Evolutionary conservation across 1,140 invertebrate species (phyloP).

Genomic region (Temnothorax nylanderi): DNA sequence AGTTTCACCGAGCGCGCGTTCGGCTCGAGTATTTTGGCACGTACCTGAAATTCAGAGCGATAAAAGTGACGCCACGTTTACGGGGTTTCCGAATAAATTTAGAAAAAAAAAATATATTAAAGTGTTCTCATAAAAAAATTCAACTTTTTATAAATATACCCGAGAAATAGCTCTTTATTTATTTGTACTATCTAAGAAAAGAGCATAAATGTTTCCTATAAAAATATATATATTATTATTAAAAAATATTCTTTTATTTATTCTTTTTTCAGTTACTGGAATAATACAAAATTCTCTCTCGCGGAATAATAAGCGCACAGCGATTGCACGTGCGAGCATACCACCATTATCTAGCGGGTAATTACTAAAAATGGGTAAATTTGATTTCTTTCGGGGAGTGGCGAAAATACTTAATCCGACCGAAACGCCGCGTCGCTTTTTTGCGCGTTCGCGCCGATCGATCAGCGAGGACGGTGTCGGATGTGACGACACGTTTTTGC

Average conservation of each 20-base stretch:
- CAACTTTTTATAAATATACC: background rate
- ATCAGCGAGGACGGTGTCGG: slow-evolving; percentile 37
- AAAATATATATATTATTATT: background rate
- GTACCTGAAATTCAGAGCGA: slow-evolving; percentile 86
- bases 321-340: background rate
- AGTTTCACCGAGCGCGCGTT: slow-evolving; percentile 90
- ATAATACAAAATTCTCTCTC: background rate
- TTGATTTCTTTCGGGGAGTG: slow-evolving; percentile 10
- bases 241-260: background rate
- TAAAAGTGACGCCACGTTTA: background rate
- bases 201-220: background rate
- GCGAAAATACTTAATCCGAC: slow-evolving; percentile 34
- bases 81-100: background rate
- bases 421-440: slow-evolving; percentile 22
- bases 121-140: background rate
- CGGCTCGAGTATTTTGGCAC: slow-evolving; percentile 89
- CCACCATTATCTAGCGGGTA: background rate
- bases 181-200: background rate
- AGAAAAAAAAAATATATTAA: background rate
- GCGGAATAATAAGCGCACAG: background rate
- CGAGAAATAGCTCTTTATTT: background rate
- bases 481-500: slow-evolving; percentile 57
- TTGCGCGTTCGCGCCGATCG: slow-evolving; percentile 36
- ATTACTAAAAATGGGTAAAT: slow-evolving; percentile 39
- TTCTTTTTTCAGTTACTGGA: background rate